Percentiles rank a stretch among this genome's conserved stretches.
Conservation (phyloP, 2,113 vertebrate species). For the Emydocephalus ijimae region DNA sequence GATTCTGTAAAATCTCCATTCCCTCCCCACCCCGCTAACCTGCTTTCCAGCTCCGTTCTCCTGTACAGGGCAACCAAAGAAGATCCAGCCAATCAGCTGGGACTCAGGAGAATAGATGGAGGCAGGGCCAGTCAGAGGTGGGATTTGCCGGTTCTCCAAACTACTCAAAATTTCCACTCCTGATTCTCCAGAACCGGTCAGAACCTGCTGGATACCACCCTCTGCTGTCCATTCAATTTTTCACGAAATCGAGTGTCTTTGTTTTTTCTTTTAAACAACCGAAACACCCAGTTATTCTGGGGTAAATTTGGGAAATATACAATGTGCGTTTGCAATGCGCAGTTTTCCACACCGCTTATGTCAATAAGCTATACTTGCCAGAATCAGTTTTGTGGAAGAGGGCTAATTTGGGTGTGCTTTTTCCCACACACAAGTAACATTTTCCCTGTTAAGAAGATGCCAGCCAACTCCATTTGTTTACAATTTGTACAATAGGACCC, state of each 20-base stretch:
- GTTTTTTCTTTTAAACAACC: not conserved
- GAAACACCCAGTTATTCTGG: not conserved
- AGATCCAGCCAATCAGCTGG: no score
- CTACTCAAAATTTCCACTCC: no score
- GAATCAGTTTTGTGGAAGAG: not conserved
- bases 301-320: not conserved
- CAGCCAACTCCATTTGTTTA: not conserved
- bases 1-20: no score
- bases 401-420: not conserved
- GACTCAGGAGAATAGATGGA: no score
- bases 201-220: no score
- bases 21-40: no score
- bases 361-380: not conserved
- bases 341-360: not conserved
- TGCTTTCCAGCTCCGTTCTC: no score
- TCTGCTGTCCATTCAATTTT: not conserved
- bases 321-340: not conserved
- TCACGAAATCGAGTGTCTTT: not conserved
- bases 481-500: not conserved
- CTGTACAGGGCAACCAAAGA: no score
- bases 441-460: not conserved
- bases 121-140: no score
- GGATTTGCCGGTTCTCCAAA: no score
- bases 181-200: no score
- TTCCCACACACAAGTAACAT: not conserved